Base-by-base conservation (phyloP, 2,113 vertebrate species). In the Syngnathoides biaculeatus region DNA sequence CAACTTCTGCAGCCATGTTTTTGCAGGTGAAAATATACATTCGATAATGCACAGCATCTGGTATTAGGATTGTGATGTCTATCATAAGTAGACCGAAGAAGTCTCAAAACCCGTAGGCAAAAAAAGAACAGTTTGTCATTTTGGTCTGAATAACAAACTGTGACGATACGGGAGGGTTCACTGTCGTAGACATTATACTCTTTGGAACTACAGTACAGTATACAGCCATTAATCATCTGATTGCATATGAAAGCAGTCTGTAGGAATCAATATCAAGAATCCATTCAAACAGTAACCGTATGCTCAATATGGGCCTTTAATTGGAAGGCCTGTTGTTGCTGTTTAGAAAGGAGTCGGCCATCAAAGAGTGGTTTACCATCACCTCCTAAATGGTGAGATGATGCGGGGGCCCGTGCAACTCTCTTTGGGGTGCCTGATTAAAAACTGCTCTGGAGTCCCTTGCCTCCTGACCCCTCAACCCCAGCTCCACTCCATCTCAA, bases 401-500 rank as follows among this genome's bases (percentile, higher is more conserved):
- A 85, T 73, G 85, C 63, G 71, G 61, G 64, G 53, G 68, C 89
- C 89, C 88, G 91, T 81, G 90, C 83, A 85, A 90, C 90, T 85
- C 90, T 89, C 91, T 92, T 91, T 91, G 91, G 90, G 90, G 90
- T 93, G 89, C 92, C 64, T 95, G 96, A 98, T 98, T 98, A 96
- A 97, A 96, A 97, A 92, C 92, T 93, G 93, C 79, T 93, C 94
- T 93, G 92, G 91, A 89, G 95, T 95, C 96, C 94, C 93, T 89
- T 87, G 94, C 93, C 94, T 83, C 80, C 93, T 89, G 93, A 97
- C 94, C 96, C 92, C 90, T 95, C 89, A 90, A 92, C 94, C 91
- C 91, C 74, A 80, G 83, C 88, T 89, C 91, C 92, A 93, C 93
- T 97, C 95, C 92, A 96, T 98, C 94, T 96, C 81, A 57, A 76